These are phyloP conservation scores for Heterodera filipjevi DNA, from an alignment of 2,888 invertebrate genomes.

Conservation along the genomic window DNA sequence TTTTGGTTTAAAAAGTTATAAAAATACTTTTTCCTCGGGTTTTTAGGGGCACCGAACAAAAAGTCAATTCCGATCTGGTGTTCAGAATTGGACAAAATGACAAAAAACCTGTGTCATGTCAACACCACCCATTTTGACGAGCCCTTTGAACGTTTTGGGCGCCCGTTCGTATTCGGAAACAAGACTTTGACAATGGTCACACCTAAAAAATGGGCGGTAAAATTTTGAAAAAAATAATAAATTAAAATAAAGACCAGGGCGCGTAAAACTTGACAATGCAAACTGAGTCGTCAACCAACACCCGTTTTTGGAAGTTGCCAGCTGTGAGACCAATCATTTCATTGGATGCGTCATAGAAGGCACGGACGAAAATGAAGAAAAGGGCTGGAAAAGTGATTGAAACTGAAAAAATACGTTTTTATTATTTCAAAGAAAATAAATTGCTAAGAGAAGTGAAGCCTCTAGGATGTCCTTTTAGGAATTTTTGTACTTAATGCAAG, in stretches of 20 bases:
- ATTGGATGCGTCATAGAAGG: slow-evolving; percentile 57
- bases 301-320: slow-evolving; percentile 82
- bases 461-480: too few relatives aligned
- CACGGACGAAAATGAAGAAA: slow-evolving; percentile 22
- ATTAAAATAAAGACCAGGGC: slow-evolving; percentile 81
- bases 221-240: background rate
- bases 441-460: too few relatives aligned
- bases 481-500: too few relatives aligned
- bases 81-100: too few relatives aligned
- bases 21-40: too few relatives aligned
- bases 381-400: too few relatives aligned
- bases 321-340: slow-evolving; percentile 82
- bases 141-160: slow-evolving; percentile 87
- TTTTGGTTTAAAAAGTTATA: too few relatives aligned
- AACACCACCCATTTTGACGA: slow-evolving; percentile 90
- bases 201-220: slow-evolving; percentile 66
- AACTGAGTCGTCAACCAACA: slow-evolving; percentile 80
- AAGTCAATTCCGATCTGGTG: too few relatives aligned
- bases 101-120: slow-evolving; percentile 83
- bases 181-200: slow-evolving; percentile 77
- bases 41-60: too few relatives aligned
- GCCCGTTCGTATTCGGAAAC: slow-evolving; percentile 92
- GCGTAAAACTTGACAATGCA: slow-evolving; percentile 97
- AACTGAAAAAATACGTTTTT: too few relatives aligned
- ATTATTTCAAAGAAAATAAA: too few relatives aligned